Evolutionary conservation across 1,140 invertebrate genomes (phyloP).

Genomic region (Drosophila ironensis): DNA sequence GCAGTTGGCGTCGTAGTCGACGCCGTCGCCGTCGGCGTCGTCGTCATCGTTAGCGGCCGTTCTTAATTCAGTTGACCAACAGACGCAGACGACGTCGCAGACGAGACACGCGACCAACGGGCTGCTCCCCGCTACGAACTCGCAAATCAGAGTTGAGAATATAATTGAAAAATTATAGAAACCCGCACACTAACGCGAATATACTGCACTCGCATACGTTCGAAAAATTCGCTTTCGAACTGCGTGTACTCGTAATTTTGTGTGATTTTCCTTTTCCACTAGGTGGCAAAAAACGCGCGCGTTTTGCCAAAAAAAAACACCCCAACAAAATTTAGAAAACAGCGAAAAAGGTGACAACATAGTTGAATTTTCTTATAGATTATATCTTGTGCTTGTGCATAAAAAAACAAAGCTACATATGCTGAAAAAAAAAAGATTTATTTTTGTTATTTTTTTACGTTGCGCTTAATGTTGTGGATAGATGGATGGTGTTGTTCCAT

Average conservation of each 20-base stretch:
- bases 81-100: slow-evolving; percentile 72
- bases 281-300: slow-evolving; percentile 42
- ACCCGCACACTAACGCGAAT: slow-evolving; percentile 15
- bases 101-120: slow-evolving; percentile 73
- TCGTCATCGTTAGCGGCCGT: slow-evolving; percentile 47
- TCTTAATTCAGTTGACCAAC: slow-evolving; percentile 81
- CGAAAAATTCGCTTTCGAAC: no score
- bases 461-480: slow-evolving; percentile 8
- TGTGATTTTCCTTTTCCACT: no score
- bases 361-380: slow-evolving; percentile 4
- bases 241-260: no score
- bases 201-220: no score
- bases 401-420: slow-evolving; percentile 20
- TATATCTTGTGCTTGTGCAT: slow-evolving; percentile 50
- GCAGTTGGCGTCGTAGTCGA: slow-evolving; percentile 14
- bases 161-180: slow-evolving; percentile 30
- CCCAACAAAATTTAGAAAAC: slow-evolving; percentile 1
- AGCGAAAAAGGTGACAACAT: slow-evolving; percentile 52
- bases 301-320: slow-evolving; percentile 24
- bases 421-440: slow-evolving; percentile 18
- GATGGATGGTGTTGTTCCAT: slow-evolving; percentile 12
- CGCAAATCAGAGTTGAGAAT: slow-evolving; percentile 26
- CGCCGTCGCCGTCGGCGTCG: slow-evolving; percentile 18
- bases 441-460: slow-evolving; percentile 17
- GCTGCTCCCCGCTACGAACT: no score